phyloP scores from a whole-genome alignment of 2,888 invertebrate genomes.

The Chrysotoxum bicinctum region DNA sequence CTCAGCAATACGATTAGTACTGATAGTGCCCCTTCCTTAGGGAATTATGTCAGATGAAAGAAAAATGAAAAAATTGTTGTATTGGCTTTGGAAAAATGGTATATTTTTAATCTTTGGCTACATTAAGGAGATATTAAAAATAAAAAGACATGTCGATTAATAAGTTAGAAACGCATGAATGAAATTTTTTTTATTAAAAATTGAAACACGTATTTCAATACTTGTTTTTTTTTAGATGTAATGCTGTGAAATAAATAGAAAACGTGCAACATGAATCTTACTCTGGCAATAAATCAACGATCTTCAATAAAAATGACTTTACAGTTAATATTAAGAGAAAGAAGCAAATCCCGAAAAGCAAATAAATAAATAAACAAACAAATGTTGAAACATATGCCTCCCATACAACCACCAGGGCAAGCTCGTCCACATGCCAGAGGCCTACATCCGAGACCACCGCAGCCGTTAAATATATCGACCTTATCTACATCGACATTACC shows the following conservation, averaged over 20 bases:
- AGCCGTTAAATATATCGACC: constrained; percentile 87
- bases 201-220: background rate
- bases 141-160: too few species aligned
- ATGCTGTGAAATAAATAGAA: background rate
- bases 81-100: too few species aligned
- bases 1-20: too few species aligned
- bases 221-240: constrained; percentile 34
- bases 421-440: constrained; percentile 78
- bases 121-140: too few species aligned
- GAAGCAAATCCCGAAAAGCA: constrained; percentile 50
- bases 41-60: too few species aligned
- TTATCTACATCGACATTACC: constrained; percentile 79
- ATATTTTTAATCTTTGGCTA: too few species aligned
- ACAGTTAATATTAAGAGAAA: constrained; percentile 28
- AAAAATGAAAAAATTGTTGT: too few species aligned
- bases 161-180: too few species aligned
- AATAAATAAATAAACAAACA: constrained; percentile 62
- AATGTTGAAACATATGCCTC: constrained; percentile 77
- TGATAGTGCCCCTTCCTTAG: too few species aligned
- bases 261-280: constrained; percentile 31
- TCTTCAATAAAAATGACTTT: constrained; percentile 50
- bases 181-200: too few species aligned
- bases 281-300: constrained; percentile 1
- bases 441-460: constrained; percentile 82
- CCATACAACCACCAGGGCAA: constrained; percentile 79